Evolutionary conservation across 2,113 vertebrate species (phyloP).

Genomic region (Dicrurus megarhynchus): DNA sequence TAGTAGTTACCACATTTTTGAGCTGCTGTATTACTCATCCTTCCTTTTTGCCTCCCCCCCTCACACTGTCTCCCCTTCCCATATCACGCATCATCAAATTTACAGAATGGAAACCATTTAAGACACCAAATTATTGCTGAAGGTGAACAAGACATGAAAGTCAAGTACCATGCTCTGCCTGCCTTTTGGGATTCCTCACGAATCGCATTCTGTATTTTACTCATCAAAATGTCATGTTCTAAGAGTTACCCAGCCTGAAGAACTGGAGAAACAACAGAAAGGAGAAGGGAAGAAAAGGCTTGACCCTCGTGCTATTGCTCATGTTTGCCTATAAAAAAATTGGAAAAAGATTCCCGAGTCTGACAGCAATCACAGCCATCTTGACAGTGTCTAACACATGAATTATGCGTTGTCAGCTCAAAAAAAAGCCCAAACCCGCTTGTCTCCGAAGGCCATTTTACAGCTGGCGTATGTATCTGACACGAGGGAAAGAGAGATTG

Average conservation of each 20-base stretch:
- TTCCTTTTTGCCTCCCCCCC: not conserved
- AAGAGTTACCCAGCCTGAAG: not conserved
- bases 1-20: not conserved
- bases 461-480: not conserved
- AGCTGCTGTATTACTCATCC: not conserved
- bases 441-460: not conserved
- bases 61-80: not conserved
- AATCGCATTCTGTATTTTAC: not conserved
- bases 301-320: not conserved
- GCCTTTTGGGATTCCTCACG: not conserved
- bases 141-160: conserved; percentile 8
- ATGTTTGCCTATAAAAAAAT: not conserved
- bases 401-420: not conserved
- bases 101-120: not conserved
- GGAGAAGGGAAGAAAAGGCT: not conserved
- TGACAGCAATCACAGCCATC: conserved; percentile 2
- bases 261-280: not conserved
- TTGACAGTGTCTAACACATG: not conserved
- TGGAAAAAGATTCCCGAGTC: not conserved
- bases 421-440: not conserved
- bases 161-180: not conserved
- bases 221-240: not conserved
- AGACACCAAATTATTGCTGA: conserved; percentile 2
- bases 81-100: not conserved
- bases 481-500: not conserved